Percentiles rank a stretch among this genome's conserved stretches.
phyloP scores from a whole-genome alignment of 2,888 invertebrate genomes.

The Axea sp. region DNA sequence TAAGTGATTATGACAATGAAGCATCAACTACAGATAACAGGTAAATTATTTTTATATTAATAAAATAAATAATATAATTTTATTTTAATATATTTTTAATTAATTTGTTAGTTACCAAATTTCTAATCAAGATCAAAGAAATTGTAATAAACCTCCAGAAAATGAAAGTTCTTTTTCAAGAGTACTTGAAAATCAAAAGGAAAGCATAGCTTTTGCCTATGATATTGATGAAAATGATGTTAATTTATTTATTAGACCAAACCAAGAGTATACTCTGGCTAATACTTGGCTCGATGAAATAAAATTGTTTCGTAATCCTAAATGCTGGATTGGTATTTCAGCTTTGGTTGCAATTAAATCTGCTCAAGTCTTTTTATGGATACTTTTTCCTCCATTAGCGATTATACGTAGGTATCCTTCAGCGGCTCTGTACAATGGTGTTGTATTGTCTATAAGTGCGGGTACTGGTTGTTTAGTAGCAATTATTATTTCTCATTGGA shows the following conservation, averaged over 20 bases:
- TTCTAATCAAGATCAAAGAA: conserved; percentile 17
- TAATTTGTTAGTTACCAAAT: conserved; percentile 16
- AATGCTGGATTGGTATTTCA: conserved; percentile 28
- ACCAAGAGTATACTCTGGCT: neutral
- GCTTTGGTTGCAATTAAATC: conserved; percentile 39
- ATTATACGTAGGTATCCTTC: conserved; percentile 25
- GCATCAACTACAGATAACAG: conserved; percentile 32
- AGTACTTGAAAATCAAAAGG: conserved; percentile 3
- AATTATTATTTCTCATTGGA: conserved; percentile 48
- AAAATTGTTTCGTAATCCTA: conserved; percentile 11
- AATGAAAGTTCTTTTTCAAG: neutral
- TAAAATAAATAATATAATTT: neutral
- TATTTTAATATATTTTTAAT: neutral
- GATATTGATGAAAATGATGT: conserved; percentile 33
- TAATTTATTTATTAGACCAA: conserved; percentile 34
- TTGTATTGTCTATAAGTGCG: conserved; percentile 26
- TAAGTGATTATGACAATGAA: conserved; percentile 44
- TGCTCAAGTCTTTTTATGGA: conserved; percentile 48
- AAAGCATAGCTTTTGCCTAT: conserved; percentile 33
- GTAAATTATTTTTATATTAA: conserved; percentile 9
- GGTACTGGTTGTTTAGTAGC: conserved; percentile 38
- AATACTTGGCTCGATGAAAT: conserved; percentile 39
- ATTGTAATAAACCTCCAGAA: conserved; percentile 6
- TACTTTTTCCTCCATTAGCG: conserved; percentile 45
- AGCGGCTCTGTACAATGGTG: conserved; percentile 34